Evolutionary conservation across 2,888 invertebrate genomes (phyloP), one percentile per base, ranked within the genome.

Genomic region (Synanthedon tipuliformis): DNA sequence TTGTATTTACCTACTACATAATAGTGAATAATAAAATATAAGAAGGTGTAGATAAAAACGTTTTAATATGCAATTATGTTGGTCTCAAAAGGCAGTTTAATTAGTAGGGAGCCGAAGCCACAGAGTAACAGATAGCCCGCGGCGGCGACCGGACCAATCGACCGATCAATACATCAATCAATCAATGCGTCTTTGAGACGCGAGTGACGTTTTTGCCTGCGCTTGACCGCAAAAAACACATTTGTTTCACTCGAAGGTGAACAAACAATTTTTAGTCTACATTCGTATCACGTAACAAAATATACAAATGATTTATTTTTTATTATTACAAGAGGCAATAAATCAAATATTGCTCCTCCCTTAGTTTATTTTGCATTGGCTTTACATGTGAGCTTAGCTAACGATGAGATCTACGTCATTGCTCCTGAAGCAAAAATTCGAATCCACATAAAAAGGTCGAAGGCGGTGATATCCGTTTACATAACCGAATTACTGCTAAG

Each of bases 81-180:
- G 34, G 34, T 34, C 34, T 10, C 34, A 34, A 34, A 34, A 34
- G 34, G 34, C 34, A 1, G 34, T 34, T 34, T 34, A 34, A 34
- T 34, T 34, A 34, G 34, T 34, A 34, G 34, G 34, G 34, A 34
- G 34, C 10, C 34, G 34, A 45, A 45, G n/a, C 45, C n/a, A n/a
- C n/a, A n/a, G n/a, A n/a, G n/a, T n/a, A n/a, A 45, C 7, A 15
- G 5, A 13, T n/a, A 12, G 15, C 45, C 45, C 4, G 45, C 45
- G 45, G 45, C 45, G 45, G 48, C 49, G 53, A 12, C 16, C 40
- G 51, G 54, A 52, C 51, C 51, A 49, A 54, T 54, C 52, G 52
- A 51, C 41, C 50, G 48, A 41, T 54, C 57, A 54, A 57, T 57
- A 54, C 45, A 55, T 51, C 23, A 54, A 53, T 55, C 55, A 54